Conservation (phyloP, 1,140 invertebrate species). For the Dendrolimus punctatus region DNA sequence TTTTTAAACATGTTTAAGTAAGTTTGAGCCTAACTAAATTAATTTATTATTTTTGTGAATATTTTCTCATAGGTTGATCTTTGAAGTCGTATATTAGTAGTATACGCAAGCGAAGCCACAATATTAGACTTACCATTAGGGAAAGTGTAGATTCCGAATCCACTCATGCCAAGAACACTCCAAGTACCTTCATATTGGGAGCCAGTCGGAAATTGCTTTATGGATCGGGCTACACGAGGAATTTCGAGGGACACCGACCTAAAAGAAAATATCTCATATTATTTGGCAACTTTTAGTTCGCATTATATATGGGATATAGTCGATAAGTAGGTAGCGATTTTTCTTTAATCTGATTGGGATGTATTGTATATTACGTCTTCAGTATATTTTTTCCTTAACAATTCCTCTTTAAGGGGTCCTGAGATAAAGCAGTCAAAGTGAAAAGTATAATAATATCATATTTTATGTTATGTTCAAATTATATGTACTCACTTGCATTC, state of each 20-base stretch:
- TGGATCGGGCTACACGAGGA: conserved; percentile 33
- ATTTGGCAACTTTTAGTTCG: no score
- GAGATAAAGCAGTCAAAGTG: not conserved
- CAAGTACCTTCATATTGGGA: conserved; percentile 70
- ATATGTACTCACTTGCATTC: conserved; percentile 43
- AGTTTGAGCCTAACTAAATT: no score
- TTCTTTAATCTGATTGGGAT: not conserved
- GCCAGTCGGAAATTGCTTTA: conserved; percentile 63
- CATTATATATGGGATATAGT: no score
- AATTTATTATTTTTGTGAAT: no score
- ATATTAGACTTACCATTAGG: conserved; percentile 57
- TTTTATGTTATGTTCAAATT: no score
- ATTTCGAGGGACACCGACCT: conserved; percentile 41
- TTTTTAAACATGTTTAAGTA: no score
- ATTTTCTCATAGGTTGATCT: no score
- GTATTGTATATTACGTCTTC: no score
- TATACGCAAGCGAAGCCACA: not conserved
- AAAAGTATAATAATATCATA: not conserved
- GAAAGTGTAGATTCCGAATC: conserved; percentile 65
- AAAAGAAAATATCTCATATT: not conserved
- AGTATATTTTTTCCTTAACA: no score
- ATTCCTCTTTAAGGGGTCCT: no score
- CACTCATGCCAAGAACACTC: conserved; percentile 71
- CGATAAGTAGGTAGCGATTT: no score
- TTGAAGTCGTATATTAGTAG: not conserved